A percentile compares a stretch with the other conserved stretches of the same genome.
These are phyloP conservation scores for Smittia aterrima DNA, from an alignment of 2,888 invertebrate genomes.

Conservation along the genomic window DNA sequence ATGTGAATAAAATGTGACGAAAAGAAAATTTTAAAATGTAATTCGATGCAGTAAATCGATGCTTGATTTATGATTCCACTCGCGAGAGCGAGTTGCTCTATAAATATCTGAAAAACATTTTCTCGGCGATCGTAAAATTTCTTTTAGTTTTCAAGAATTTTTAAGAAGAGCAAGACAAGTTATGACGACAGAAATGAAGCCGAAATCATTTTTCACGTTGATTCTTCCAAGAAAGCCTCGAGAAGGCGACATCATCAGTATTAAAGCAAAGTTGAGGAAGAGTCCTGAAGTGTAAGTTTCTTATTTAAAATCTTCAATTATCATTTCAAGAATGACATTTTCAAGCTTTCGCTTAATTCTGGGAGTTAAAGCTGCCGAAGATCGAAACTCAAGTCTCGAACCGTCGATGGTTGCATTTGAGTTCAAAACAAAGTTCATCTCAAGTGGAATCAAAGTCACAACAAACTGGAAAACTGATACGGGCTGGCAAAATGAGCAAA, in stretches of 20 bases:
- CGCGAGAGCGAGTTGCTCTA: background rate
- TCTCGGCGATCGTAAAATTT: background rate
- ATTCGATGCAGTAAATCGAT: background rate
- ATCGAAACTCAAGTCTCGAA: background rate
- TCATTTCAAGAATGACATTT: too few relatives aligned
- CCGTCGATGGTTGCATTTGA: background rate
- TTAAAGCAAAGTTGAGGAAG: background rate
- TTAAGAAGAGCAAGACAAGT: background rate
- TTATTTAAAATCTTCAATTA: background rate
- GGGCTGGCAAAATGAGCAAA: background rate
- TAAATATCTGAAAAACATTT: background rate
- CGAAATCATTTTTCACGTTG: background rate
- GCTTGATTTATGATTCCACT: background rate
- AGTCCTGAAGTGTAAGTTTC: background rate
- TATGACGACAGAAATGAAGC: background rate
- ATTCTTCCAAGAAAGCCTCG: background rate
- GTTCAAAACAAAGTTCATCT: background rate
- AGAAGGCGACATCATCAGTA: background rate
- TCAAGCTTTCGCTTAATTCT: background rate
- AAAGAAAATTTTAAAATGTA: background rate
- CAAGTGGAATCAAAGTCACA: background rate
- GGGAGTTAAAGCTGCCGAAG: background rate
- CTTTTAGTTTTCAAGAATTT: background rate
- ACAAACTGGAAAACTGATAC: slow-evolving; percentile 1
- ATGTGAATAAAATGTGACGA: slow-evolving; percentile 2